Base-by-base conservation (phyloP, 1,140 invertebrate species). In the Batillaria attramentaria region DNA sequence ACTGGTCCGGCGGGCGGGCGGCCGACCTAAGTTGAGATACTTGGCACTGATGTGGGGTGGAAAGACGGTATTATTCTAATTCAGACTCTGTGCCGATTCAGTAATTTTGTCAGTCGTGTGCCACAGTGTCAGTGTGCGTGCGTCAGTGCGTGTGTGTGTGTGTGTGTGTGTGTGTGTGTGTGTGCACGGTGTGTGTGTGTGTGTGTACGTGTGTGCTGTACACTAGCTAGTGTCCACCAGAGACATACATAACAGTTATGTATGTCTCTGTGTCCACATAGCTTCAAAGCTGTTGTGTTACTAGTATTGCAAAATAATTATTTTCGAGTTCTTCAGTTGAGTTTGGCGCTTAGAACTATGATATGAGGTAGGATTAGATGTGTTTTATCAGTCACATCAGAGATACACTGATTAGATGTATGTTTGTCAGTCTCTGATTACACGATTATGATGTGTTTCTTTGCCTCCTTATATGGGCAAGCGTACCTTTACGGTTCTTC, bases 101-200 rank as follows among this genome's bases (percentile, higher is more conserved):
- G n/a, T n/a, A n/a, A n/a, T n/a, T 50, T 50, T 50, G 46, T 50
- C 46, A 13, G 10, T 24, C 10, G 8, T 8, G 24, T 50, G 46
- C 46, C 46, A 13, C 46, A 50, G 46, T 24, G 46, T 24, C 10
- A 24, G 8, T 50, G 46, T 13, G 24, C 10, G 24, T 13, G 46
- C 10, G 24, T 50, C 10, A 37, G 33, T 66, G 8, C 24, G 31
- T 35, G 31, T n/a, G 62, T 37, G 62, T 18, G 37, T 69, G 66
- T 69, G 66, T 41, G 37, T 41, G 66, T 69, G 37, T 41, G 66
- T 68, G 37, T 41, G 66, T 24, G 35, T 68, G 37, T 68, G 66
- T 68, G 66, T 41, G 37, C 42, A n/a, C 42, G 66, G 35, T 68
- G 35, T 68, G 35, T 68, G 66, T 68, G 33, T 37, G 33, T 68